These are phyloP conservation scores for Rhagonycha lutea DNA, from an alignment of 2,888 invertebrate genomes.

Conservation along the genomic window DNA sequence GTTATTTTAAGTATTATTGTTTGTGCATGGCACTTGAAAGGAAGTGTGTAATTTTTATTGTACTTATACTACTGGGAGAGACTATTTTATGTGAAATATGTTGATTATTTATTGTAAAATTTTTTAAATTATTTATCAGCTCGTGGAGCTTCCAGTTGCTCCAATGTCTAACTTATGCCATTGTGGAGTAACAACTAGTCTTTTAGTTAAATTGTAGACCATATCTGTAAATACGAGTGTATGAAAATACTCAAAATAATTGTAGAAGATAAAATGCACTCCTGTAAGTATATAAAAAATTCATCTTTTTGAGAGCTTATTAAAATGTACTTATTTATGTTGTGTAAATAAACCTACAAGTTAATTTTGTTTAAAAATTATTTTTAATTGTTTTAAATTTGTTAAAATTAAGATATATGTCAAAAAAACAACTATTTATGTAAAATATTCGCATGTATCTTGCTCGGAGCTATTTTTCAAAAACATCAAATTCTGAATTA, in stretches of 20 bases:
- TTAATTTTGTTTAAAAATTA: not conserved
- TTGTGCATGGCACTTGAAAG: slow-evolving; percentile 20
- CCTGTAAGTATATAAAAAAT: not conserved
- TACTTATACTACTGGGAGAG: slow-evolving; percentile 42
- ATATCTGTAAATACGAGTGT: slow-evolving; percentile 34
- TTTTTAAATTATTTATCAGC: slow-evolving; percentile 35
- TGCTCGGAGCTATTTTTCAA: not conserved
- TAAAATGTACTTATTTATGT: not conserved
- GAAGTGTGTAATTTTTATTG: slow-evolving; percentile 26
- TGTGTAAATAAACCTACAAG: not conserved
- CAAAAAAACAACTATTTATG: too few species aligned
- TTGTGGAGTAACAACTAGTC: slow-evolving; percentile 51
- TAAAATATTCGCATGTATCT: not conserved
- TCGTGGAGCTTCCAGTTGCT: slow-evolving; percentile 36
- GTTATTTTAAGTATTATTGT: slow-evolving; percentile 26
- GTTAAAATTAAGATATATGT: too few species aligned
- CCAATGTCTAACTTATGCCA: slow-evolving; percentile 37
- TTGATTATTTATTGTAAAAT: slow-evolving; percentile 40
- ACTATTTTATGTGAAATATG: slow-evolving; percentile 40
- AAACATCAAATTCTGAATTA: not conserved
- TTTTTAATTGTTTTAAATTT: not conserved
- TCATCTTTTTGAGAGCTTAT: not conserved
- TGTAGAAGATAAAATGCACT: not conserved
- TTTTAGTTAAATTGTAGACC: slow-evolving; percentile 46
- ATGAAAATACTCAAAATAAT: slow-evolving; percentile 33